These are phyloP conservation scores for Poeciliopsis infans DNA, from an alignment of 2,797 vertebrate genomes.

Conservation along the genomic window DNA sequence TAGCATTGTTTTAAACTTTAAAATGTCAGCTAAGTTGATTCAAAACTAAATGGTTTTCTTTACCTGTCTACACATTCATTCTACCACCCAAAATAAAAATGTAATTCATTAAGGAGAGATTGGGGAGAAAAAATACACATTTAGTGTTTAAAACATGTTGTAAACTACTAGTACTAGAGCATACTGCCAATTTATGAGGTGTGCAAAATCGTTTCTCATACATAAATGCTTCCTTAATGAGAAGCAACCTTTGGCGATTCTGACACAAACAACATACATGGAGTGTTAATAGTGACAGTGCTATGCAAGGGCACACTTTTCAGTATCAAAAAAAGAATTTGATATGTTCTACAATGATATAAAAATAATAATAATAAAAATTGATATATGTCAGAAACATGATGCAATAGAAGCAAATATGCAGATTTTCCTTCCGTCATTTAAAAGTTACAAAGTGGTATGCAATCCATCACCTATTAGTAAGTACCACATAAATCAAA, in stretches of 20 bases:
- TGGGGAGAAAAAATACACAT: neutral
- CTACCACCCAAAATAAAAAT: neutral
- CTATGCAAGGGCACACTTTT: conserved; percentile 23
- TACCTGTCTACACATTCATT: neutral
- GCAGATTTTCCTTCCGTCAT: conserved; percentile 2
- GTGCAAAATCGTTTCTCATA: neutral
- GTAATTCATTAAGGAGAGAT: neutral
- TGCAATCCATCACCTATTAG: conserved; percentile 28
- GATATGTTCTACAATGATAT: neutral
- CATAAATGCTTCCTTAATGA: neutral
- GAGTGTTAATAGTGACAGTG: neutral
- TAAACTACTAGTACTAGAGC: conserved; percentile 7
- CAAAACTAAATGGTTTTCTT: neutral
- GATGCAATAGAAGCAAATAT: conserved; percentile 28
- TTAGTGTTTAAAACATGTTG: neutral
- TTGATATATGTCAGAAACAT: conserved; percentile 39
- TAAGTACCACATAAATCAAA: conserved; percentile 22
- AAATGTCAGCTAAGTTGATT: neutral
- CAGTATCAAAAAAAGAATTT: neutral
- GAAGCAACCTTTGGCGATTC: conserved; percentile 4
- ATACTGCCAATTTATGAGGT: conserved; percentile 8
- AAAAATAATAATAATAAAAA: conserved; percentile 20
- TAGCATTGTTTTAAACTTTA: neutral
- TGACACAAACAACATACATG: neutral
- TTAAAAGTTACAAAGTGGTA: conserved; percentile 27